Evolutionary conservation across 2,797 vertebrate species (phyloP), one percentile per base, ranked within the genome.

Genomic region (Karalla daura): DNA sequence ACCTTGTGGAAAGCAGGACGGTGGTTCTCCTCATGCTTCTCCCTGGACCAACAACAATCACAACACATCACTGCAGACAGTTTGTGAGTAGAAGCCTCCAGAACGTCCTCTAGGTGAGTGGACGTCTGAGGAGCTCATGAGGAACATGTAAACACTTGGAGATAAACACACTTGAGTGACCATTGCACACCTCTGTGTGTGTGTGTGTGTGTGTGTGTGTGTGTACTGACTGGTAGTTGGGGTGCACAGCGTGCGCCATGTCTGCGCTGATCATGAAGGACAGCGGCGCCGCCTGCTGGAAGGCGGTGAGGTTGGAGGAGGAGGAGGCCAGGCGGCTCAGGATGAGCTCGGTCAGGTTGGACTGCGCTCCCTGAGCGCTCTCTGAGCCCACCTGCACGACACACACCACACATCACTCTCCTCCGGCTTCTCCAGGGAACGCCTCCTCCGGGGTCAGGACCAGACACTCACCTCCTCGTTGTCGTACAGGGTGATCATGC

Each of bases 221-320:
- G 0, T 20, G n/a, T 20, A 96, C 96, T 95, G 81, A 98, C 96
- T 82, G 51, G 13, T 99, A 98, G 92, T 99, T 99, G n/a, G 98
- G 98, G 81, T 99, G 98, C 41, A 96, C 91, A 0, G 97, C 97
- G 0, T 99, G 98, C 4, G 97, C 98, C 98, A 99, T 99, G 84
- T 99, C 98, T 0, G 97, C 95, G 0, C 97, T 99, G 92, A 99
- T 96, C 97, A 99, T 96, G 92, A 94, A 98, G 78, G 98, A 99
- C 41, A 92, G 94, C 13, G 97, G 95, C 44, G 94, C 85, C 0
- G 98, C 95, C 86, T 98, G 96, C 86, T 99, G 96, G 0, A 98
- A 98, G 53, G 97, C 95, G 0, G 95, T 97, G 72, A 94, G 85
- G 85, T 95, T 96, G 36, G 93, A 85, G 0, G 91, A 8, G 0